Evolutionary conservation across 2,888 invertebrate genomes (phyloP).

Genomic region (Tetragonisca angustula): DNA sequence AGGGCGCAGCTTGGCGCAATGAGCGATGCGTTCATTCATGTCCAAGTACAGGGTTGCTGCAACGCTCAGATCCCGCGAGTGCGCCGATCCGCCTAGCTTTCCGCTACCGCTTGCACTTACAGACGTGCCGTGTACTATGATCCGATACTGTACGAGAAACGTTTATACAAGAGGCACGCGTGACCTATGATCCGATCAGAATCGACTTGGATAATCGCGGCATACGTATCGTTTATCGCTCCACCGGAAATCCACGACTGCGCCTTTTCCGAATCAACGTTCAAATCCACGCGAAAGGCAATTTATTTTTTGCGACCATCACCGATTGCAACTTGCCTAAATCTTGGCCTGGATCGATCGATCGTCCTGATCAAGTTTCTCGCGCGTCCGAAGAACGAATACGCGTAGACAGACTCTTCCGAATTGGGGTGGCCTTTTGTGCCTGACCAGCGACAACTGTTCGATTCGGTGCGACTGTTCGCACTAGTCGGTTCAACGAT

Average conservation of each 20-base stretch:
- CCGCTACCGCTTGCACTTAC: background rate
- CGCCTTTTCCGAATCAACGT: too few species aligned
- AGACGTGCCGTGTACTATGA: constrained; percentile 25
- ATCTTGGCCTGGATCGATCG: background rate
- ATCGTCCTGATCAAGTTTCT: background rate
- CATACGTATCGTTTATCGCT: background rate
- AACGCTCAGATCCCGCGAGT: constrained; percentile 13
- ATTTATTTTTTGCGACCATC: too few species aligned
- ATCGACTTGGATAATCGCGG: background rate
- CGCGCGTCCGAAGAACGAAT: constrained; percentile 16
- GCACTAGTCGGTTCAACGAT: constrained; percentile 77
- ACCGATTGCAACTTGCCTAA: background rate
- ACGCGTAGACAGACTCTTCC: constrained; percentile 45
- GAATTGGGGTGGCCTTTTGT: constrained; percentile 69
- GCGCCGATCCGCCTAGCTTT: constrained; percentile 9
- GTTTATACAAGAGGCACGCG: constrained; percentile 16
- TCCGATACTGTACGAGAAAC: constrained; percentile 1
- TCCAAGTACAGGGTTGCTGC: constrained; percentile 53
- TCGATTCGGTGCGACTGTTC: constrained; percentile 81
- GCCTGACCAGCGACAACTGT: constrained; percentile 82
- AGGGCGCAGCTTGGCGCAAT: constrained; percentile 62
- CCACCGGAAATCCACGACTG: too few species aligned
- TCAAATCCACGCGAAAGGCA: too few species aligned
- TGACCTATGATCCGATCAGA: background rate
- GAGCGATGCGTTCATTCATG: constrained; percentile 76